Evolutionary conservation across 1,140 invertebrate species (phyloP), one percentile per base, ranked within the genome.

Genomic region (Anadara kagoshimensis): DNA sequence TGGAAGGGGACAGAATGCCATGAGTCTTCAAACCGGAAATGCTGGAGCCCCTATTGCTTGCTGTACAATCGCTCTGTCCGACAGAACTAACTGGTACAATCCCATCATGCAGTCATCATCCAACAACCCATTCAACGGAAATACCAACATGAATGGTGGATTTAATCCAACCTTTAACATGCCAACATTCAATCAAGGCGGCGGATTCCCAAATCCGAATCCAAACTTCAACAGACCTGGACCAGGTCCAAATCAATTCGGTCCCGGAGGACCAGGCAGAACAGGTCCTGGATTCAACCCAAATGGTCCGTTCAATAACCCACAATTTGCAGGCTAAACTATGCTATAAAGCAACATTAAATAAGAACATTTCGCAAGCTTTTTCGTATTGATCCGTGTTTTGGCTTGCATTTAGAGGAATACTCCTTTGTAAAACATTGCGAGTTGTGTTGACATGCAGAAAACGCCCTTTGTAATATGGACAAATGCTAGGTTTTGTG

Each of bases 41-140:
- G 90, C 91, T 16, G 92, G 92, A 4, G 75, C 80, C 18, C 76
- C 89, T 22, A 67, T 92, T 3, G 91, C 89, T 18, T 92, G 92
- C 71, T 90, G 92, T 58, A 80, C 90, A 10, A 90, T 92, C 43
- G 87, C 81, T 29, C 43, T 70, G 11, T 65, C 79, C 12, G 73
- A 78, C 41, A 54, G 58, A 16, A 66, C 69, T n/a, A 69, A 65
- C 16, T 79, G 73, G 70, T 57, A 70, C 62, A 70, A 66, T 29
- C 51, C 54, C 18, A 70, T 70, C 36, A 75, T 75, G 20, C 51
- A 53, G 14, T 36, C 62, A 18, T 45, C 29, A 36, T 36, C 29
- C 29, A 36, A 36, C 29, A 36, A 36, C 29, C 29, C 29, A 36
- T 36, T 36, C 7, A 36, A 36, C 29, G 7, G 29, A 2, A 36